A percentile compares a stretch with the other conserved stretches of the same genome.
Conservation (phyloP, 2,888 invertebrate genomes). For the Melinaea marsaeus region DNA sequence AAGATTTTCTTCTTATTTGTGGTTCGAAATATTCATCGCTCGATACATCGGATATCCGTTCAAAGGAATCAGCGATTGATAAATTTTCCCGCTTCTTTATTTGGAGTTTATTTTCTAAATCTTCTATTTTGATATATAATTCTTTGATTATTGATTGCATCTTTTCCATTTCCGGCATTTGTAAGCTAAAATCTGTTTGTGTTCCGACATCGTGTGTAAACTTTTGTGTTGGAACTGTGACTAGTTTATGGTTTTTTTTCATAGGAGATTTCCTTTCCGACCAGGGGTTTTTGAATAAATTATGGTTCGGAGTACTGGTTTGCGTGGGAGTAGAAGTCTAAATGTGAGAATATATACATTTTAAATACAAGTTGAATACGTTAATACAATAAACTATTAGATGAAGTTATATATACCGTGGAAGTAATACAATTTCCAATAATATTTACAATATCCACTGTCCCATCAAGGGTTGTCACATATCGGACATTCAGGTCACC, state of each 20-base stretch:
- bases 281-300: constrained; percentile 3
- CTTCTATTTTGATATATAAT: constrained; percentile 38
- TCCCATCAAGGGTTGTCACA: too few species aligned
- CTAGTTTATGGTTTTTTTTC: constrained; percentile 19
- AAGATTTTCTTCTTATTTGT: too few species aligned
- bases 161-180: constrained; percentile 37
- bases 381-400: too few species aligned
- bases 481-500: too few species aligned
- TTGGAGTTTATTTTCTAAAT: constrained; percentile 40
- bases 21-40: constrained; percentile 30
- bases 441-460: too few species aligned
- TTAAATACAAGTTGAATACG: too few species aligned
- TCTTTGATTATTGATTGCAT: constrained; percentile 43
- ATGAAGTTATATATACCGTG: not conserved
- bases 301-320: constrained; percentile 18
- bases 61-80: constrained; percentile 2
- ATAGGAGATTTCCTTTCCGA: constrained; percentile 8
- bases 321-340: not conserved
- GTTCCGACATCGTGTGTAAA: constrained; percentile 38
- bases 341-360: too few species aligned
- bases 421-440: not conserved
- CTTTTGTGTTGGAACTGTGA: constrained; percentile 8
- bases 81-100: constrained; percentile 19
- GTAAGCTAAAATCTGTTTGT: constrained; percentile 42
- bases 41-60: constrained; percentile 1